These are phyloP conservation scores for Chaetogeoica ovagalla DNA, from an alignment of 2,888 invertebrate genomes.

Conservation along the genomic window DNA sequence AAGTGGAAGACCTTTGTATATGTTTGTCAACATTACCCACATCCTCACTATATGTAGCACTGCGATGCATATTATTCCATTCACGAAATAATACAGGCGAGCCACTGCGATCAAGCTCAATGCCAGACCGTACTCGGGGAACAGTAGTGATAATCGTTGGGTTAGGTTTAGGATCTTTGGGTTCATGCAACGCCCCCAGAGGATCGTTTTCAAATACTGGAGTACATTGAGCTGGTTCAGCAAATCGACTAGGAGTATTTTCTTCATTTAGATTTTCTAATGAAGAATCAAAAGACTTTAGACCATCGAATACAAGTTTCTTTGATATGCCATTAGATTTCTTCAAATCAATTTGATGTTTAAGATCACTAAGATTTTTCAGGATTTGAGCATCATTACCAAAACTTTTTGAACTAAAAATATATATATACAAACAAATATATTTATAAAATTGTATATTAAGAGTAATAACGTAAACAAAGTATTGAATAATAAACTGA, in stretches of 20 bases:
- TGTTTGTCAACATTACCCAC: constrained; percentile 48
- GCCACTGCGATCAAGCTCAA: constrained; percentile 56
- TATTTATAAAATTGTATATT: background rate
- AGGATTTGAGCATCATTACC: constrained; percentile 79
- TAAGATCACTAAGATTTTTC: constrained; percentile 64
- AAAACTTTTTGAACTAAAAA: constrained; percentile 69
- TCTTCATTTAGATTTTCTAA: constrained; percentile 50
- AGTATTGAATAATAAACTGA: background rate
- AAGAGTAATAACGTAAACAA: background rate
- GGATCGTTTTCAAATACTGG: constrained; percentile 92
- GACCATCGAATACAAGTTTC: constrained; percentile 39
- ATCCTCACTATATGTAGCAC: constrained; percentile 54
- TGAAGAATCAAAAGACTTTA: constrained; percentile 40
- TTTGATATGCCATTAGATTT: constrained; percentile 49
- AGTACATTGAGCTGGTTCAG: constrained; percentile 60
- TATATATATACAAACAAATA: background rate
- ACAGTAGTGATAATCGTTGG: constrained; percentile 50
- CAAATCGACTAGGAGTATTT: constrained; percentile 28
- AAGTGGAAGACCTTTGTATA: constrained; percentile 62
- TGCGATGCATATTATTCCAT: constrained; percentile 56
- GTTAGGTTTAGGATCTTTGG: constrained; percentile 34
- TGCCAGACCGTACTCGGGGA: constrained; percentile 55
- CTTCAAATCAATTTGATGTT: constrained; percentile 43
- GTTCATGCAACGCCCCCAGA: constrained; percentile 71
- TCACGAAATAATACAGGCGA: constrained; percentile 68